Evolutionary conservation across 1,140 invertebrate genomes (phyloP).

Genomic region (Maniola jurtina): DNA sequence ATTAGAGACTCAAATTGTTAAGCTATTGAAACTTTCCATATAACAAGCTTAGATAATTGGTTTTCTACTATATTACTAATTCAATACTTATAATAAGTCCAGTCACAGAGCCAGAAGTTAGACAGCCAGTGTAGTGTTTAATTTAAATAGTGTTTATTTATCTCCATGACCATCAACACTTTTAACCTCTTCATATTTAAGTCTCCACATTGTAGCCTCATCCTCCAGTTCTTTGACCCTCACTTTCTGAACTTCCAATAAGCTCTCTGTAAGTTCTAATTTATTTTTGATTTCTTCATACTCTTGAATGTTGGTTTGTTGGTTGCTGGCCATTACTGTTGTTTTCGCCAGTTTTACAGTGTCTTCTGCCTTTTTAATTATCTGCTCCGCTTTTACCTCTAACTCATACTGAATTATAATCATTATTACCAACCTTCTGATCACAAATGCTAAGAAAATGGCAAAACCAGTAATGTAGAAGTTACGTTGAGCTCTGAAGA

Average conservation of each 20-base stretch:
- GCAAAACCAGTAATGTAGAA: conserved; percentile 73
- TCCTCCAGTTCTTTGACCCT: conserved; percentile 50
- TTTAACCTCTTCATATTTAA: conserved; percentile 48
- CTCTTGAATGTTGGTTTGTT: conserved; percentile 14
- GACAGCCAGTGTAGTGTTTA: neutral
- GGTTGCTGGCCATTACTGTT: conserved; percentile 27
- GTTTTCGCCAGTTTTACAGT: conserved; percentile 56
- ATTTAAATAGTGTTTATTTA: conserved; percentile 27
- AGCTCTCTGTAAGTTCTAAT: conserved; percentile 40
- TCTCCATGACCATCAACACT: conserved; percentile 39
- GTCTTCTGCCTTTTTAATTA: conserved; percentile 66
- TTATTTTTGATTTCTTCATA: conserved; percentile 43
- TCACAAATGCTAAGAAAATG: conserved; percentile 72
- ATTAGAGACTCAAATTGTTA: too few species aligned
- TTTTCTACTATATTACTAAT: too few species aligned
- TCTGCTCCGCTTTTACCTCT: conserved; percentile 56
- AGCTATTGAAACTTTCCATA: too few species aligned
- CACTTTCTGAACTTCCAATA: conserved; percentile 45
- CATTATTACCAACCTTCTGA: conserved; percentile 63
- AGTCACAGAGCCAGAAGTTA: too few species aligned
- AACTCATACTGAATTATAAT: conserved; percentile 70
- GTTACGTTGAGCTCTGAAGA: conserved; percentile 73
- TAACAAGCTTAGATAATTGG: too few species aligned
- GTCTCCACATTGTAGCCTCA: conserved; percentile 48
- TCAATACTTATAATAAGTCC: too few species aligned